Conservation (phyloP, 2,113 vertebrate genomes). For the Anseranas semipalmata region DNA sequence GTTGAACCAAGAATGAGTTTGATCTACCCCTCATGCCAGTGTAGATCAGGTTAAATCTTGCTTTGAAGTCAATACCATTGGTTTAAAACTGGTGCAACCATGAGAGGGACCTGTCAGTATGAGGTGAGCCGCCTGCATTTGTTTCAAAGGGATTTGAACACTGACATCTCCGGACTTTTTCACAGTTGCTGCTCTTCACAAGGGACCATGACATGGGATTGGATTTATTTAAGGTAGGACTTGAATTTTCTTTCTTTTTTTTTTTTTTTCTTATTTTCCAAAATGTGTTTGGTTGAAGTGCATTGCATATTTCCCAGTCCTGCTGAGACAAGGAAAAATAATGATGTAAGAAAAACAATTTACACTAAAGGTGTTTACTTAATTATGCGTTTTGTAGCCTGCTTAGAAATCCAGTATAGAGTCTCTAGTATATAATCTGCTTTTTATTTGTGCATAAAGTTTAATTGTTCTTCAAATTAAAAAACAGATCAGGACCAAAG, state of each 20-base stretch:
- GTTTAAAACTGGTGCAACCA: background rate
- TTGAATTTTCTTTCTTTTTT: background rate
- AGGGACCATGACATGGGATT: background rate
- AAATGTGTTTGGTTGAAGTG: background rate
- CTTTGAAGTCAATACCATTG: background rate
- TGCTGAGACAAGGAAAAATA: background rate
- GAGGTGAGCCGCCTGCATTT: slow-evolving; percentile 5
- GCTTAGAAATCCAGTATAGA: background rate
- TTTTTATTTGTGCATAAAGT: background rate
- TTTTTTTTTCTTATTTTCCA: too few relatives aligned
- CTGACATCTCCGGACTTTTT: background rate
- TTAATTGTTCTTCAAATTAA: background rate
- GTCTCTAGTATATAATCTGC: background rate
- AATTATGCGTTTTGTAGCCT: background rate
- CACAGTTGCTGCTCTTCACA: background rate
- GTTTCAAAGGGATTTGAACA: background rate
- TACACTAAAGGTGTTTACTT: background rate
- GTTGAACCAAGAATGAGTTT: background rate
- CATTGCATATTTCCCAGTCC: background rate
- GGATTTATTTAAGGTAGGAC: slow-evolving; percentile 37
- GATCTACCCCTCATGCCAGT: background rate
- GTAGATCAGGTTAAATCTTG: background rate
- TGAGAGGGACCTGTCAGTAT: background rate
- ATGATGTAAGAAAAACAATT: background rate
- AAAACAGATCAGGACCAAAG: background rate